Evolutionary conservation across 2,797 vertebrate genomes (phyloP), one percentile per base, ranked within the genome.

Genomic region (Crenuchus spilurus): DNA sequence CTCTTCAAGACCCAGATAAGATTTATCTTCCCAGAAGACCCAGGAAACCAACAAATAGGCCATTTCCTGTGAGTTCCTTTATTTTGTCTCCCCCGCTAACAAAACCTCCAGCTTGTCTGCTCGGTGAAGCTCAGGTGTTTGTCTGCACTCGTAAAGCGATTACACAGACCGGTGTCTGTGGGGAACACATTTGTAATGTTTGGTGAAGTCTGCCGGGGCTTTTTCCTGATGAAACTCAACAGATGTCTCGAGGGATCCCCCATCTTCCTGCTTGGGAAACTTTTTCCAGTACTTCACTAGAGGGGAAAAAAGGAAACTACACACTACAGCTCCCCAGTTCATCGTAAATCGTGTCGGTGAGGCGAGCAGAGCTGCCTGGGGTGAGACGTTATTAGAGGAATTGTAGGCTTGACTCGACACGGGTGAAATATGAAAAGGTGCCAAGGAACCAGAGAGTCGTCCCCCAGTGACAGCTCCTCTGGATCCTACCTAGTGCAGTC

Each of bases 161-260:
- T 69, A 78, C 70, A 44, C 75, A 9, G 13, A 37, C 39, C 42
- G 20, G 70, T 58, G 76, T 81, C 83, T 87, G 60, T 54, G 44
- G 82, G 78, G 81, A 80, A 74, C 70, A 72, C 78, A 82, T 85
- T 86, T 84, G 84, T 72, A 67, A 76, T 80, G 80, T 85, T 86
- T 83, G 74, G 77, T 76, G 78, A 85, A 82, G 75, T 82, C 81
- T 82, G 80, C 79, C 70, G 48, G 35, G 68, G 72, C 30, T 60
- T 76, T 82, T 78, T 74, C 82, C 83, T 70, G 74, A 76, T 49
- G 74, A 76, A 76, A 76, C 83, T 79, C 48, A 16, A 35, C 37
- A 16, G 41, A 69, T 44, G 48, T 74, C 30, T 61, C 76, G 8
- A 41, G 44, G 54, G 61, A 81, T 76, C 10, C 60, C 70, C 41